These are phyloP conservation scores for Anoura caudifer DNA, from an alignment of 2,113 vertebrate species.

Conservation along the genomic window DNA sequence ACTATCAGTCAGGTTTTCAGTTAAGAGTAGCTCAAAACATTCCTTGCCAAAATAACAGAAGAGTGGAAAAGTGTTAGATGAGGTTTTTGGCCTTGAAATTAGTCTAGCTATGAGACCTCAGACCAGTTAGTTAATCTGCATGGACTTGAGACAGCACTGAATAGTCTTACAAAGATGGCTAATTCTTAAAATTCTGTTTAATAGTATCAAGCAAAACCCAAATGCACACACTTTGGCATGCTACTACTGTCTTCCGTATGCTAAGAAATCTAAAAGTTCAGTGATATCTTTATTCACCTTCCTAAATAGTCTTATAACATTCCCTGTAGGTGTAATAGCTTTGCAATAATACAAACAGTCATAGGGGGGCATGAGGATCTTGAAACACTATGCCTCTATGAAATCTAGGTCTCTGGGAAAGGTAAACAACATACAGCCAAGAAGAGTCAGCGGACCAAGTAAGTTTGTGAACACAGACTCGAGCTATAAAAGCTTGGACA, in stretches of 20 bases:
- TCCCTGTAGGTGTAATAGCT: background rate
- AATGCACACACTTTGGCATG: background rate
- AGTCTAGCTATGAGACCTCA: background rate
- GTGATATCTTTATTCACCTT: background rate
- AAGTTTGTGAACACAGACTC: background rate
- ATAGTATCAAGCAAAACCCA: constrained; percentile 4
- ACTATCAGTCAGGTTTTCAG: background rate
- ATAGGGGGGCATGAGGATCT: background rate
- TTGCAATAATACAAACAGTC: background rate
- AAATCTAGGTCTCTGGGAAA: background rate
- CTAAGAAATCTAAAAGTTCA: background rate
- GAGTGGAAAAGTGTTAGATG: background rate
- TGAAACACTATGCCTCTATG: background rate
- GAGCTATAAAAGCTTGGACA: background rate
- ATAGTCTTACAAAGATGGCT: background rate
- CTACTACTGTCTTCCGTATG: background rate
- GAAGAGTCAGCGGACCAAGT: background rate
- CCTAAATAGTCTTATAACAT: background rate
- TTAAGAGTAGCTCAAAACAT: background rate
- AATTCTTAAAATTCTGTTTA: background rate
- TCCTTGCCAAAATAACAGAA: background rate
- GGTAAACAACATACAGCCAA: background rate
- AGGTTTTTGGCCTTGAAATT: background rate
- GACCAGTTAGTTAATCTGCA: background rate
- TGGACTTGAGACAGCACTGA: background rate